A percentile compares a stretch with the other conserved stretches of the same genome.
Conservation (phyloP, 2,797 vertebrate genomes). For the Buphagus erythrorhynchus region DNA sequence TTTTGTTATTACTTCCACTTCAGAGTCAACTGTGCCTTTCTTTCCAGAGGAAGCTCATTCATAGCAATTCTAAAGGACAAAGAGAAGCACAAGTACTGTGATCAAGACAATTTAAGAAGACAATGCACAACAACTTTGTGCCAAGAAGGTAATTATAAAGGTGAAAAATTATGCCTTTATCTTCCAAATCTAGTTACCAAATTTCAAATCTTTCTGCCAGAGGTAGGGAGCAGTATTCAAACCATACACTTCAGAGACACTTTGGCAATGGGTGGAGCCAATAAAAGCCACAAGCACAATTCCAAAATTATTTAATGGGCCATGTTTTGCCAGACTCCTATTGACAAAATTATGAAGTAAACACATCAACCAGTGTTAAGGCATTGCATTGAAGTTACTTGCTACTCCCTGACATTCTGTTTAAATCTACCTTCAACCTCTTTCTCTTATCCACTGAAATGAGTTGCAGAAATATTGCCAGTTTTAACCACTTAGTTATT, state of each 20-base stretch:
- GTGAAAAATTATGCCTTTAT: neutral
- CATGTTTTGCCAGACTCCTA: neutral
- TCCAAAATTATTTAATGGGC: neutral
- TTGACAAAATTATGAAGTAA: neutral
- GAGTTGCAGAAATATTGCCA: neutral
- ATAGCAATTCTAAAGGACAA: neutral
- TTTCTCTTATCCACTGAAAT: neutral
- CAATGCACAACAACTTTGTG: neutral
- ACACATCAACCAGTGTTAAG: neutral
- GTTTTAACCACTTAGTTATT: neutral
- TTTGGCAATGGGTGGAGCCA: neutral
- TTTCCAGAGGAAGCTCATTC: neutral
- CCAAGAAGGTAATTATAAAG: neutral
- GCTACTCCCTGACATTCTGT: neutral
- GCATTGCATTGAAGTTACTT: neutral
- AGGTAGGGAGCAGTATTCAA: neutral
- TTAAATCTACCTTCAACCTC: neutral
- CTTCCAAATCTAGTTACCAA: neutral
- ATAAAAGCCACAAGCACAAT: neutral
- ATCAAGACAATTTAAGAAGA: neutral
- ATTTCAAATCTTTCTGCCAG: neutral
- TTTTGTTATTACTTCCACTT: neutral
- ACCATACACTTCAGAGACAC: neutral
- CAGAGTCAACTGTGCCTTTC: neutral
- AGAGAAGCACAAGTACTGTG: neutral